phyloP scores from a whole-genome alignment of 2,888 invertebrate species.

The Ophion slaviceki region DNA sequence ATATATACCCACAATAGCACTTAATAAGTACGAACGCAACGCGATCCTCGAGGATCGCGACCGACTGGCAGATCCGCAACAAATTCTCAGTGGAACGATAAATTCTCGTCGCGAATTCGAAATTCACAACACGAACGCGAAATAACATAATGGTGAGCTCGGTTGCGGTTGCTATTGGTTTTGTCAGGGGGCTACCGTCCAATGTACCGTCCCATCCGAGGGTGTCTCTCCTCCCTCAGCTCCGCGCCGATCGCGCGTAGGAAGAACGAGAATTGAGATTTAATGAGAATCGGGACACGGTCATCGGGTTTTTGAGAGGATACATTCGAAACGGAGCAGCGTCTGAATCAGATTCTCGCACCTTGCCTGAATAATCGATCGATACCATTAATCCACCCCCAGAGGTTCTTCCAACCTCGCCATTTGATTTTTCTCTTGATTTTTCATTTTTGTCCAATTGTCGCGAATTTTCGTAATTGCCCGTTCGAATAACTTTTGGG shows the following conservation, averaged over 20 bases:
- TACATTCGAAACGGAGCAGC: slow-evolving; percentile 40
- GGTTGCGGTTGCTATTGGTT: slow-evolving; percentile 13
- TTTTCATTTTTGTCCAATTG: not conserved
- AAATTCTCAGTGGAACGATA: slow-evolving; percentile 64
- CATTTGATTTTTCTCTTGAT: too few species aligned
- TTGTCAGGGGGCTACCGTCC: slow-evolving; percentile 53
- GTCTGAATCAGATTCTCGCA: slow-evolving; percentile 34
- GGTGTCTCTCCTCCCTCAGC: not conserved
- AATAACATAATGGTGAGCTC: slow-evolving; percentile 69
- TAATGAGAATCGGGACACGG: slow-evolving; percentile 66
- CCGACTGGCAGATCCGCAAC: slow-evolving; percentile 20
- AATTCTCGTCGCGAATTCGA: slow-evolving; percentile 73
- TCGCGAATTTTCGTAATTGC: too few species aligned
- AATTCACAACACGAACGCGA: slow-evolving; percentile 73
- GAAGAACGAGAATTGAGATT: slow-evolving; percentile 65
- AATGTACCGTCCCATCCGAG: slow-evolving; percentile 37
- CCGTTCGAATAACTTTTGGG: too few species aligned
- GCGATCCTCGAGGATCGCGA: slow-evolving; percentile 34
- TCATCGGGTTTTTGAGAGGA: slow-evolving; percentile 64
- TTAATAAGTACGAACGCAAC: slow-evolving; percentile 20
- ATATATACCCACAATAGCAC: slow-evolving; percentile 3
- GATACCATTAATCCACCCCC: slow-evolving; percentile 31
- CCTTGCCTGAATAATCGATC: slow-evolving; percentile 56
- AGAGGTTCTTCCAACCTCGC: not conserved
- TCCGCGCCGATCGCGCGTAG: slow-evolving; percentile 46